Percentiles rank a stretch among this genome's conserved stretches.
These are phyloP conservation scores for Halesus radiatus DNA, from an alignment of 1,140 invertebrate species.

Conservation along the genomic window DNA sequence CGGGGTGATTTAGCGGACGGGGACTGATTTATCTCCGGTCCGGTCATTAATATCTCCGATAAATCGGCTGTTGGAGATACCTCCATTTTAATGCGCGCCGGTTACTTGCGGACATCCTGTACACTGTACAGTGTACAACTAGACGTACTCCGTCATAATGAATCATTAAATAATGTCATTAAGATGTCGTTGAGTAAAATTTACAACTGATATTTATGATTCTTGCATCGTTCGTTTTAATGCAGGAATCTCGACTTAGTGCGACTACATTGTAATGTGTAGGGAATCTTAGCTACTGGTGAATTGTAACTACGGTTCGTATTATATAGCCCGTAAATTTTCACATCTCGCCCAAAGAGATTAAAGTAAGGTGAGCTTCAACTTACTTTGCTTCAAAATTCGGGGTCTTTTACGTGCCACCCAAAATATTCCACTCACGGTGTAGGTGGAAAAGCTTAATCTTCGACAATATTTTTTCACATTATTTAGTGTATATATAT, in stretches of 20 bases:
- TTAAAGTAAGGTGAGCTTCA: no score
- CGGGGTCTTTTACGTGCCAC: no score
- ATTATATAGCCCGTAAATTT: no score
- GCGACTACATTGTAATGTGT: background rate
- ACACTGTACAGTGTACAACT: slow-evolving; percentile 1
- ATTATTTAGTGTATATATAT: no score
- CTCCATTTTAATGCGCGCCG: slow-evolving; percentile 7
- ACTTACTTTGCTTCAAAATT: no score
- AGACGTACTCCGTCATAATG: slow-evolving; percentile 7
- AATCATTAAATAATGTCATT: slow-evolving; percentile 21
- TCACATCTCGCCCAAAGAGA: no score
- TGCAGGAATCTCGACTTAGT: background rate
- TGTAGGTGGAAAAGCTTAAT: no score
- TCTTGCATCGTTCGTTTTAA: slow-evolving; percentile 11
- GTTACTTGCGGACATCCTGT: background rate
- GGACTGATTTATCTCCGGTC: slow-evolving; percentile 48
- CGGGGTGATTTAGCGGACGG: slow-evolving; percentile 40
- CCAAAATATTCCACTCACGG: no score
- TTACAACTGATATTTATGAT: slow-evolving; percentile 5
- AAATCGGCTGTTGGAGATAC: slow-evolving; percentile 36
- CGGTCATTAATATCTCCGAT: slow-evolving; percentile 50
- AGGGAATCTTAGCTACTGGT: background rate
- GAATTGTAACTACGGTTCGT: no score
- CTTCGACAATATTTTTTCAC: no score
- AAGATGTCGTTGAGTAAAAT: slow-evolving; percentile 8